These are phyloP conservation scores for Dasysyrphus tricinctus DNA, from an alignment of 2,888 invertebrate genomes.

Conservation along the genomic window DNA sequence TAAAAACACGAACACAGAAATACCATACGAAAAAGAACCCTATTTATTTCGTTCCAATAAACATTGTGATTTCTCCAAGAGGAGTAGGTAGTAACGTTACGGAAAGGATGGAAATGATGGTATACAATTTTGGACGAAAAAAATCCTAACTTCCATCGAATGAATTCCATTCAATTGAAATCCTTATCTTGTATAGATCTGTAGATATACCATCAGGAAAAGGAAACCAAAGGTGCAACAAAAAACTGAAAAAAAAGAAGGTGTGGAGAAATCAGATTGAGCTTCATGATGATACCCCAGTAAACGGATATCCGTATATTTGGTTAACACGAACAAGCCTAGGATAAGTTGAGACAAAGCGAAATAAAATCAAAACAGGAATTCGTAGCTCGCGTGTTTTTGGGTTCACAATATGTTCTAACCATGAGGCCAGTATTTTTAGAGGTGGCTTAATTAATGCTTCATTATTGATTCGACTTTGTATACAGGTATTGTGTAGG, in stretches of 20 bases:
- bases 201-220: constrained; percentile 12
- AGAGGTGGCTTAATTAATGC: no score
- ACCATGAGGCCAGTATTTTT: no score
- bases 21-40: constrained; percentile 20
- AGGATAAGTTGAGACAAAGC: neutral
- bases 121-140: neutral
- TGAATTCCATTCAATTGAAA: constrained; percentile 51
- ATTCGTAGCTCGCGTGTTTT: neutral
- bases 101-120: neutral
- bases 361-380: constrained; percentile 2
- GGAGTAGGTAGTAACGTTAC: constrained; percentile 3
- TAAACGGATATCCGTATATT: constrained; percentile 58
- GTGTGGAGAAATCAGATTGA: constrained; percentile 60
- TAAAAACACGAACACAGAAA: constrained; percentile 38
- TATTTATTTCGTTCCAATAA: constrained; percentile 45
- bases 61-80: constrained; percentile 39
- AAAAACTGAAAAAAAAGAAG: constrained; percentile 29
- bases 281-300: constrained; percentile 61
- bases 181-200: constrained; percentile 57
- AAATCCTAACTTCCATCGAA: constrained; percentile 24
- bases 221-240: constrained; percentile 15
- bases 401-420: neutral
- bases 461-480: no score
- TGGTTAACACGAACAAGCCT: constrained; percentile 34
- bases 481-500: no score